A percentile compares a stretch with the other conserved stretches of the same genome.
These are phyloP conservation scores for Dinoponera quadriceps DNA, from an alignment of 1,140 invertebrate genomes.

Conservation along the genomic window DNA sequence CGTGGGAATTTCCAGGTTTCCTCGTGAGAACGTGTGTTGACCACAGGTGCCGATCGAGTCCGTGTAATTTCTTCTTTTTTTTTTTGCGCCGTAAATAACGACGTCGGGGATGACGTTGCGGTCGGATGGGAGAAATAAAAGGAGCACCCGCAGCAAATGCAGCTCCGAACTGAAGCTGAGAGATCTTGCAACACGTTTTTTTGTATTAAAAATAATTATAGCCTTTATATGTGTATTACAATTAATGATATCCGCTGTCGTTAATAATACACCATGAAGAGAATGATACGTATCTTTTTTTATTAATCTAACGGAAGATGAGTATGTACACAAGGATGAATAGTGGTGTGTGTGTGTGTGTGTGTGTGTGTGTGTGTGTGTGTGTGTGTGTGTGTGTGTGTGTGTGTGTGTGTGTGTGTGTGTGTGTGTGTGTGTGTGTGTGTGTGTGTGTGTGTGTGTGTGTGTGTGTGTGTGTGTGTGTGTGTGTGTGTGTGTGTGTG, in stretches of 20 bases:
- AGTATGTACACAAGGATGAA: constrained; percentile 60
- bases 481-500: too few relatives aligned
- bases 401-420: too few relatives aligned
- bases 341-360: constrained; percentile 6
- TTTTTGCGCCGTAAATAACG: constrained; percentile 38
- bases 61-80: constrained; percentile 22
- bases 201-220: constrained; percentile 69
- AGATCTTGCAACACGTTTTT: constrained; percentile 60
- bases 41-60: background rate
- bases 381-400: too few relatives aligned
- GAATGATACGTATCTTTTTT: constrained; percentile 4
- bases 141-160: too few relatives aligned
- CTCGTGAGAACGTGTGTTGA: constrained; percentile 16
- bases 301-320: constrained; percentile 46
- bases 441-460: too few relatives aligned
- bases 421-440: too few relatives aligned
- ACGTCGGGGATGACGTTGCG: background rate
- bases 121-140: background rate
- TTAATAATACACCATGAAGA: constrained; percentile 10
- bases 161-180: too few relatives aligned
- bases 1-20: constrained; percentile 55
- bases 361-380: too few relatives aligned
- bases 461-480: too few relatives aligned
- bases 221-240: constrained; percentile 48
- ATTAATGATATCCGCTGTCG: constrained; percentile 39